Conservation (phyloP, 2,797 vertebrate genomes). For the Sciurus vulgaris region DNA sequence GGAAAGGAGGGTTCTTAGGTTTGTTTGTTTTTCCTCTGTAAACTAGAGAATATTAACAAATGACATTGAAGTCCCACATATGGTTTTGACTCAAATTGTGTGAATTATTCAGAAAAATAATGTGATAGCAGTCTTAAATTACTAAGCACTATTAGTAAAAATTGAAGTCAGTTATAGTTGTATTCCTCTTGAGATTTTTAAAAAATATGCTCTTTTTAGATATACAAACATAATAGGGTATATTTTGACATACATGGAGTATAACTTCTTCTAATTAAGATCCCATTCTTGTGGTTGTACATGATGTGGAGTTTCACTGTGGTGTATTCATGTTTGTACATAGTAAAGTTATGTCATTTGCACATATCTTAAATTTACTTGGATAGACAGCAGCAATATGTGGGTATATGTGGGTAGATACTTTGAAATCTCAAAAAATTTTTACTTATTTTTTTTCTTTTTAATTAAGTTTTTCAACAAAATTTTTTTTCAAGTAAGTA, state of each 20-base stretch:
- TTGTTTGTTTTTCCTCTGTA: neutral
- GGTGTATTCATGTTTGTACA: no score
- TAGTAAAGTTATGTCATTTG: no score
- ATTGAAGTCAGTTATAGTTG: neutral
- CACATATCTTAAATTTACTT: neutral
- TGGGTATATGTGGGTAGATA: neutral
- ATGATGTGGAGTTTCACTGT: no score
- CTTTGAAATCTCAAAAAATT: neutral
- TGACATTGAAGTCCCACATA: constrained; percentile 16
- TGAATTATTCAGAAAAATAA: constrained; percentile 52
- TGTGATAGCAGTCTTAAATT: constrained; percentile 11
- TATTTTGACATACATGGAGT: no score
- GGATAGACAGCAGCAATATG: neutral
- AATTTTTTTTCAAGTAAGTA: neutral
- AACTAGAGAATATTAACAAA: constrained; percentile 21
- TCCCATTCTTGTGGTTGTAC: no score
- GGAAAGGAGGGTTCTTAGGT: neutral
- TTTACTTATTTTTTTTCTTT: neutral
- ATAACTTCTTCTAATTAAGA: no score
- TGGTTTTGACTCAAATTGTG: neutral
- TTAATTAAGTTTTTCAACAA: no score
- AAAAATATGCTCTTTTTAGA: no score
- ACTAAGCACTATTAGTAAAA: constrained; percentile 44
- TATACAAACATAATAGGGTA: no score
- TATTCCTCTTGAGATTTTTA: constrained; percentile 1